Evolutionary conservation across 2,797 vertebrate species (phyloP), one percentile per base, ranked within the genome.

Genomic region (Gobionotothen gibberifrons): DNA sequence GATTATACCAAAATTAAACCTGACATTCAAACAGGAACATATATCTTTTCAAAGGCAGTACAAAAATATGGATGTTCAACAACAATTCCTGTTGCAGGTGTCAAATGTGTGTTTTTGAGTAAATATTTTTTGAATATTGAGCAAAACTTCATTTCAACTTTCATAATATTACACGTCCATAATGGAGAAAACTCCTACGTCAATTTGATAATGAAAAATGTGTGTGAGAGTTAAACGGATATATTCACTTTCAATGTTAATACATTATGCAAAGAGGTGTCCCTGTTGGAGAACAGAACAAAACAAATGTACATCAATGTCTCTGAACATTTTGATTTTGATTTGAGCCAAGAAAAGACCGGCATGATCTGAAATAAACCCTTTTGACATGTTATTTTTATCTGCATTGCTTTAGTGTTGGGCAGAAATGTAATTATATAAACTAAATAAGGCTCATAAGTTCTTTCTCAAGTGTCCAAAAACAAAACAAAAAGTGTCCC

Each of bases 21-120:
- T 26, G 52, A 72, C 57, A 67, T 9, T 12, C 11, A 61, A 72
- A 44, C 72, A 74, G 40, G 4, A 58, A 64, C 64, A 69, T 44
- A 10, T 32, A 61, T 46, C 19, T 39, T 63, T 72, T 66, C 2
- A n/a, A 48, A 75, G 56, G 56, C 21, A 61, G 36, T 58, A 29
- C 85, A 60, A 46, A 63, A 40, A 12, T 16, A 61, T 5, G 12
- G 11, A 47, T 17, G 9, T 29, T 68, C 21, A 63, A 64, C 56
- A 65, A 71, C 64, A 42, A 36, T 15, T 29, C 10, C 46, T 56
- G n/a, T 40, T 14, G 15, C 36, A 62, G 22, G 3, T 58, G 40
- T 29, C 64, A 52, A 81, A 76, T 36, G 62, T 73, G 59, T 2
- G 14, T 73, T 67, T 65, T 29, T 55, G 12, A 10, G 32, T 46